A percentile compares a stretch with the other conserved stretches of the same genome.
These are phyloP conservation scores for Phania funesta DNA, from an alignment of 2,888 invertebrate species.

Conservation along the genomic window DNA sequence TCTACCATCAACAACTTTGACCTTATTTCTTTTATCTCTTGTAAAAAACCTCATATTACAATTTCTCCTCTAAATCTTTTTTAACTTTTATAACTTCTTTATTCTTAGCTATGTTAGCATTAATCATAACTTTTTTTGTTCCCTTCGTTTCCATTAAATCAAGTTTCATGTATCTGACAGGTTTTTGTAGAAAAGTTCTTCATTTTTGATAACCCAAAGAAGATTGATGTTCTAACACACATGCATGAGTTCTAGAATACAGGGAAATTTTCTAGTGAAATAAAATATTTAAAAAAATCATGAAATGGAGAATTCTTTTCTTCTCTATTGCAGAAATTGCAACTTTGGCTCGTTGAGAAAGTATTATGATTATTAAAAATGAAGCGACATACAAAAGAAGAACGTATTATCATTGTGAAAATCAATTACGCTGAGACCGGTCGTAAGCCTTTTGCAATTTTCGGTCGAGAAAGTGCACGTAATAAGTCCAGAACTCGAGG, in stretches of 20 bases:
- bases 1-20: neutral
- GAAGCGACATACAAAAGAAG: too few species aligned
- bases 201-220: constrained; percentile 15
- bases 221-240: constrained; percentile 43
- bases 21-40: neutral
- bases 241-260: neutral
- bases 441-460: too few species aligned
- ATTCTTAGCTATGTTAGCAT: constrained; percentile 36
- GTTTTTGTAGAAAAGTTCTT: constrained; percentile 14
- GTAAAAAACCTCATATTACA: too few species aligned
- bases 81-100: neutral
- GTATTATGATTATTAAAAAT: too few species aligned
- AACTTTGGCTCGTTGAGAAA: too few species aligned
- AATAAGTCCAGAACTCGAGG: too few species aligned
- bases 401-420: too few species aligned
- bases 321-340: constrained; percentile 7
- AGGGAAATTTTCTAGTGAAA: constrained; percentile 22
- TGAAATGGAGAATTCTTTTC: constrained; percentile 7
- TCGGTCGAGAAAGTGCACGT: too few species aligned
- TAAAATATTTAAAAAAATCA: constrained; percentile 1
- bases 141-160: constrained; percentile 41
- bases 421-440: too few species aligned
- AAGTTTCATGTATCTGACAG: constrained; percentile 63
- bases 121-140: constrained; percentile 50
- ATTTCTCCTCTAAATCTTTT: neutral